A percentile compares a stretch with the other conserved stretches of the same genome.
These are phyloP conservation scores for Onthophagus taurus DNA, from an alignment of 1,140 invertebrate genomes.

Conservation along the genomic window DNA sequence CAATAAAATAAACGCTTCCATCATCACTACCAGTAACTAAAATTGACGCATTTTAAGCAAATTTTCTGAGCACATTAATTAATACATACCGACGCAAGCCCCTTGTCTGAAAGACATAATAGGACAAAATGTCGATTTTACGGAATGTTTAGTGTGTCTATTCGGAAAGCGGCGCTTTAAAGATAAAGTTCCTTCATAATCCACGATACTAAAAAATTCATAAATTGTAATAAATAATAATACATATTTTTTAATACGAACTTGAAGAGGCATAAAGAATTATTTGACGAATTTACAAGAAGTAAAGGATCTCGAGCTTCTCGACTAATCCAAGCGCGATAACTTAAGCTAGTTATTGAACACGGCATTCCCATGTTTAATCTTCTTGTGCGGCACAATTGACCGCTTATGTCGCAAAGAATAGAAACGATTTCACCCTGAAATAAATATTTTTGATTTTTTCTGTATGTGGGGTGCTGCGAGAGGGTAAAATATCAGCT, in stretches of 20 bases:
- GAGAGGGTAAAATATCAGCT: conserved; percentile 40
- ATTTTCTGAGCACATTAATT: background rate
- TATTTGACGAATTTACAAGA: conserved; percentile 67
- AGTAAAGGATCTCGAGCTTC: conserved; percentile 67
- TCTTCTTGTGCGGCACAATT: conserved; percentile 60
- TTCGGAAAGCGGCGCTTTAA: conserved; percentile 58
- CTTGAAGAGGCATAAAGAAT: conserved; percentile 58
- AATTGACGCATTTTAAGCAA: conserved; percentile 19
- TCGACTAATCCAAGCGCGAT: conserved; percentile 72
- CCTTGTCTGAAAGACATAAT: conserved; percentile 73
- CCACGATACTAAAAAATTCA: conserved; percentile 45
- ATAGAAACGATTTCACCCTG: conserved; percentile 63
- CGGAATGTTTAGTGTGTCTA: conserved; percentile 48
- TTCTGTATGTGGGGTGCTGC: too few species aligned
- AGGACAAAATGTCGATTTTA: conserved; percentile 77
- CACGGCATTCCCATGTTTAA: conserved; percentile 49
- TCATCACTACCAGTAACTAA: conserved; percentile 79
- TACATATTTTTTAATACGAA: conserved; percentile 16
- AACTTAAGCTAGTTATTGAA: conserved; percentile 65
- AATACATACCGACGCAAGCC: conserved; percentile 58
- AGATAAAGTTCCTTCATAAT: conserved; percentile 54
- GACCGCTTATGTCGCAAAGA: conserved; percentile 61
- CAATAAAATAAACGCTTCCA: conserved; percentile 75
- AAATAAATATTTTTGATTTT: conserved; percentile 21
- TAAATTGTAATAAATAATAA: background rate